These are phyloP conservation scores for Carcharodon carcharias DNA, from an alignment of 2,797 vertebrate genomes.

Conservation along the genomic window DNA sequence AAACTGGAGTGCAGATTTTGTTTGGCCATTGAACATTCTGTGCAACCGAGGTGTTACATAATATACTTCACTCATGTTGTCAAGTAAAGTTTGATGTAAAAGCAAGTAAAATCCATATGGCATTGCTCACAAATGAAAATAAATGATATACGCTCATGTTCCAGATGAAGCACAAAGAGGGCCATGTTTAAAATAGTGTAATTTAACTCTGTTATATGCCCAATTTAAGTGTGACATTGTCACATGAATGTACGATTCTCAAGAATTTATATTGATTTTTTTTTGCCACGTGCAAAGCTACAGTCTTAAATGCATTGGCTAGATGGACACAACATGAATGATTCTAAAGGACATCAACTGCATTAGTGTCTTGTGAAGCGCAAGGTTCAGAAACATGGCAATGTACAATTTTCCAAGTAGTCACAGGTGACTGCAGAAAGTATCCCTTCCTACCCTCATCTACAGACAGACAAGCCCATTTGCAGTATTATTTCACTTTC, in stretches of 20 bases:
- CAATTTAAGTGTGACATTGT: neutral
- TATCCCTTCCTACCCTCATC: neutral
- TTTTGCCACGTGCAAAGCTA: neutral
- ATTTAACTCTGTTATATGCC: neutral
- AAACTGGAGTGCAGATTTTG: neutral
- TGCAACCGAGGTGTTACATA: neutral
- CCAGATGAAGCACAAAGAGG: neutral
- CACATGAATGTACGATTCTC: neutral
- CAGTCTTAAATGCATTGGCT: neutral
- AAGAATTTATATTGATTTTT: neutral
- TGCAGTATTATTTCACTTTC: neutral
- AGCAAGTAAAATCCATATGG: neutral
- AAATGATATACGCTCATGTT: neutral
- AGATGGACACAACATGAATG: neutral
- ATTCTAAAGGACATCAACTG: no score
- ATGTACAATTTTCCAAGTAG: no score
- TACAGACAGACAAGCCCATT: neutral
- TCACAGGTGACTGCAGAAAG: neutral
- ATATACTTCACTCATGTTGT: neutral
- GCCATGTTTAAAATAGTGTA: neutral
- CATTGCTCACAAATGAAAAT: constrained; percentile 5
- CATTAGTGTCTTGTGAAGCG: neutral
- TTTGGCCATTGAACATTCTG: neutral
- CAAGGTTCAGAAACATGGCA: neutral
- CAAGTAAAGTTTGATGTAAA: neutral